A percentile compares a stretch with the other conserved stretches of the same genome.
phyloP scores from a whole-genome alignment of 1,140 invertebrate species.

The Micrasema minimum region DNA sequence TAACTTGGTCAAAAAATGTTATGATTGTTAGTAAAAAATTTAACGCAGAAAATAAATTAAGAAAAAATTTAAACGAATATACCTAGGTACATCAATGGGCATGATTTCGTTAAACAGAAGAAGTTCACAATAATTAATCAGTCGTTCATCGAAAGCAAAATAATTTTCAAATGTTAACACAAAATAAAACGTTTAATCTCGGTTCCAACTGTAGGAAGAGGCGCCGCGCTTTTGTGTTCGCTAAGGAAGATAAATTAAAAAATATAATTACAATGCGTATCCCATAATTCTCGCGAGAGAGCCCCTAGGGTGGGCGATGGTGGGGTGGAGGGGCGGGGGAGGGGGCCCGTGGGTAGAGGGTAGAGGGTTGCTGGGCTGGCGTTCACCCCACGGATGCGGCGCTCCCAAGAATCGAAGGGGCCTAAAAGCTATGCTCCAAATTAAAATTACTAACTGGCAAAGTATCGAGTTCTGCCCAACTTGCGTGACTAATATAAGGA shows the following conservation, averaged over 20 bases:
- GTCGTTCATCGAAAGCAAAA: background rate
- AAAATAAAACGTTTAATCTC: slow-evolving; percentile 24
- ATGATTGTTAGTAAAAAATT: no score
- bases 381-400: slow-evolving; percentile 37
- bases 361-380: slow-evolving; percentile 63
- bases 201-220: slow-evolving; percentile 43
- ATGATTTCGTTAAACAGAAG: no score
- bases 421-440: slow-evolving; percentile 43
- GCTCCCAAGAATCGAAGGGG: slow-evolving; percentile 40
- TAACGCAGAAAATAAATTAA: no score
- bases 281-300: slow-evolving; percentile 67
- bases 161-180: slow-evolving; percentile 33
- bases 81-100: no score
- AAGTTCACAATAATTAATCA: background rate
- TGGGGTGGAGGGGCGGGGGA: slow-evolving; percentile 49
- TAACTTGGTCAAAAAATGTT: no score
- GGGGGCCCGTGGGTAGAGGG: slow-evolving; percentile 52
- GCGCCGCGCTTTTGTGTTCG: slow-evolving; percentile 60
- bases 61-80: no score
- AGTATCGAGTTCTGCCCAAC: slow-evolving; percentile 25
- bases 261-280: slow-evolving; percentile 70
- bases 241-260: slow-evolving; percentile 71
- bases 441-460: slow-evolving; percentile 41
- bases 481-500: slow-evolving; percentile 14
- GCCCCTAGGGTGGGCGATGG: slow-evolving; percentile 39